These are phyloP conservation scores for Drosophila pallidifrons DNA, from an alignment of 1,140 invertebrate species.

Conservation along the genomic window DNA sequence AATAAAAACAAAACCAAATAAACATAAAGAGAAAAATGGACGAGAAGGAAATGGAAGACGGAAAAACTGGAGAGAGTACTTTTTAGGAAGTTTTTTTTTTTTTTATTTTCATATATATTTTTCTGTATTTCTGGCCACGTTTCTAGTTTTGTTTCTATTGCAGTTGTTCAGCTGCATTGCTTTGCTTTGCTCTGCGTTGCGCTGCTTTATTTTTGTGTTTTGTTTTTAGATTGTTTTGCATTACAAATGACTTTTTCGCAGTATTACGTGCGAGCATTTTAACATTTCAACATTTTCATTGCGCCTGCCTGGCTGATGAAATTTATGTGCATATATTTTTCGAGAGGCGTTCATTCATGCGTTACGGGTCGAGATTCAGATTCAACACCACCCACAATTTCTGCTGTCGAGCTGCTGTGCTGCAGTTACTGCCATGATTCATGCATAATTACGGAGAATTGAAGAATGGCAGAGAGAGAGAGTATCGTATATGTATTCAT, in stretches of 20 bases:
- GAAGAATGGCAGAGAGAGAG: constrained; percentile 12
- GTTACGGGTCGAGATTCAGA: constrained; percentile 57
- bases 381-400: not conserved
- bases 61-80: constrained; percentile 36
- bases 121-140: constrained; percentile 62
- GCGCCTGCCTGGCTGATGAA: constrained; percentile 63
- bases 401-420: not conserved
- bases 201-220: constrained; percentile 33
- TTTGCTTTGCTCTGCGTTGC: not conserved
- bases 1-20: constrained; percentile 17
- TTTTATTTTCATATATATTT: constrained; percentile 39
- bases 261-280: constrained; percentile 77
- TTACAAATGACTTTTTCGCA: constrained; percentile 67
- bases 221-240: constrained; percentile 62
- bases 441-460: constrained; percentile 67
- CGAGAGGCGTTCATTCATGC: constrained; percentile 69
- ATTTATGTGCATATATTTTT: constrained; percentile 77
- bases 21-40: constrained; percentile 15
- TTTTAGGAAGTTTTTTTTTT: constrained; percentile 20
- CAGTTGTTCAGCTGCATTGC: constrained; percentile 19
- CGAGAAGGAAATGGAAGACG: constrained; percentile 25
- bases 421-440: constrained; percentile 75
- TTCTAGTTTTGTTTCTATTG: constrained; percentile 56
- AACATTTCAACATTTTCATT: constrained; percentile 82
- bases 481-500: constrained; percentile 55